Conservation (phyloP, 23 tunicate species). For the Corella eumyota region DNA sequence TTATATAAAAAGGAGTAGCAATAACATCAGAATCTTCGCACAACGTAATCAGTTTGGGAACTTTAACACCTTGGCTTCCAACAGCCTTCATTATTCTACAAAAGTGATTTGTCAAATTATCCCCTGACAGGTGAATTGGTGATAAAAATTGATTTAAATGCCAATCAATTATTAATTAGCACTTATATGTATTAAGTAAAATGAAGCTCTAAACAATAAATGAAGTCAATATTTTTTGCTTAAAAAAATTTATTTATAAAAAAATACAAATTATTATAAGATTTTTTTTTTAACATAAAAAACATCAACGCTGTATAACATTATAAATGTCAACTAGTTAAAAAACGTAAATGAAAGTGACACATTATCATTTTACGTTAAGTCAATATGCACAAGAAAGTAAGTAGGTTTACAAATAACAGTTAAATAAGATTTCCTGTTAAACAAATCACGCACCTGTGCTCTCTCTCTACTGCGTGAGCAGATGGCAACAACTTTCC, state of each 20-base stretch:
- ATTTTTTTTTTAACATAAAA: no score
- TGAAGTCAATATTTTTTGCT: not conserved
- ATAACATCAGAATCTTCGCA: slow-evolving; percentile 56
- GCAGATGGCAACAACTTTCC: slow-evolving; percentile 84
- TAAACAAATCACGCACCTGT: no score
- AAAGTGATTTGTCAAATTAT: not conserved
- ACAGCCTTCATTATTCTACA: slow-evolving; percentile 72
- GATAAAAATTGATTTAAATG: no score
- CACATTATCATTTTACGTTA: no score
- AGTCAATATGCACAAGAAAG: not conserved
- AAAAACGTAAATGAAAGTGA: no score
- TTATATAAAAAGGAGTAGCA: slow-evolving; percentile 92
- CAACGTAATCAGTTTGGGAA: slow-evolving; percentile 50
- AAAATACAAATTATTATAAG: not conserved
- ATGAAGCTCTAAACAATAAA: no score
- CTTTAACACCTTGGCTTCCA: slow-evolving; percentile 42
- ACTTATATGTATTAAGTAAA: no score
- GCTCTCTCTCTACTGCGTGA: slow-evolving; percentile 94
- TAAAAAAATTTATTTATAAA: not conserved
- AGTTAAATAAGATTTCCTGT: no score
- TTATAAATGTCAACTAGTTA: no score
- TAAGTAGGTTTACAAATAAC: not conserved
- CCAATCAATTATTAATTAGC: no score
- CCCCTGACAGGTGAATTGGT: no score
- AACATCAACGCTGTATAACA: no score